Evolutionary conservation across 1,140 invertebrate genomes (phyloP), one percentile per base, ranked within the genome.

Genomic region (Drosophila oshimai): DNA sequence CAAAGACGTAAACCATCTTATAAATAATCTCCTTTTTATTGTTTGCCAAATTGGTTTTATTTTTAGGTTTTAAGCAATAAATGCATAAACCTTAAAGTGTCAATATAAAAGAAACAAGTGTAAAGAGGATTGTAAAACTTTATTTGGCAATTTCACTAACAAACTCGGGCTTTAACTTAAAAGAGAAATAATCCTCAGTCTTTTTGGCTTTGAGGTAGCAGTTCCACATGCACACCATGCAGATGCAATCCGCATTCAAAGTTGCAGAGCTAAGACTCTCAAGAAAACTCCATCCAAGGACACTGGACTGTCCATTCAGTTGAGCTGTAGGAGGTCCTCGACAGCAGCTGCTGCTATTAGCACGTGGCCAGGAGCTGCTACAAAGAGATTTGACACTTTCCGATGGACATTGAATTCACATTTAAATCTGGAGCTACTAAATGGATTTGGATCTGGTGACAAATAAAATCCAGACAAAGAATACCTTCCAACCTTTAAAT

Each of bases 201-300:
- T 44, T 60, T 53, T 18, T 29, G 31, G 12, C 6, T 29, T 39
- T 24, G 18, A 6, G 51, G 6, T n/a, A 20, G 2, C n/a, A 10
- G 4, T 18, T 49, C 68, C 54, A 71, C 67, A 68, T 50, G 53
- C 45, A 34, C 18, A 20, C 31, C 20, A 41, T 65, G 60, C 45
- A 33, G 26, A 33, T 39, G 44, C 60, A 67, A 33, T 49, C 26
- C 60, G 44, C 33, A 65, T 50, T 39, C 42, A 57, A 68, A 70
- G 64, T 69, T 46, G 47, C 46, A 34, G 26, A 69, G 47, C 58
- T 50, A 31, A 65, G 62, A 65, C 34, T 50, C 62, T 67, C 65
- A 67, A 24, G 58, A 65, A 50, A 65, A 67, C 44, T 13, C 20
- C 60, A 70, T 9, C 33, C 39, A 69, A 54, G 61, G 33, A 67